A percentile compares a stretch with the other conserved stretches of the same genome.
Conservation (phyloP, 2,797 vertebrate species). For the Acanthopagrus latus region DNA sequence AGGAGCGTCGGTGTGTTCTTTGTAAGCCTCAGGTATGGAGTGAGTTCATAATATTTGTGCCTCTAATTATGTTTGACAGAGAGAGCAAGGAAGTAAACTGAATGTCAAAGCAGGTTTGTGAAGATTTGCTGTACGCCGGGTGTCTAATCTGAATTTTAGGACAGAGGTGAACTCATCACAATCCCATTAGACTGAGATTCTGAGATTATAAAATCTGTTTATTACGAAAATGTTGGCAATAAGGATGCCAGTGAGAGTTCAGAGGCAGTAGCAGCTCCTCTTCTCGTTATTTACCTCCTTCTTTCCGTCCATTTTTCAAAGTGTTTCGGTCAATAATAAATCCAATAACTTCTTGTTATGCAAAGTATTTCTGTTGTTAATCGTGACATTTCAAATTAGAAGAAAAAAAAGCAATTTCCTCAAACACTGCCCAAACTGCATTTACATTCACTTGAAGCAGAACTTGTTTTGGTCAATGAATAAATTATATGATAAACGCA, state of each 20-base stretch:
- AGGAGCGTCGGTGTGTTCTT: not conserved
- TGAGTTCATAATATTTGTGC: not conserved
- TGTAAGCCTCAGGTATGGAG: not conserved
- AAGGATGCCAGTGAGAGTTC: too few species aligned
- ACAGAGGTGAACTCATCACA: too few species aligned
- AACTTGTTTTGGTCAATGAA: slow-evolving; percentile 17
- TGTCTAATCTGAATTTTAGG: too few species aligned
- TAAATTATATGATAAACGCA: slow-evolving; percentile 27
- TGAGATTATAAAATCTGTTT: too few species aligned
- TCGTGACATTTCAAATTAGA: not conserved
- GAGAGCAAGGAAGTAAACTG: not conserved
- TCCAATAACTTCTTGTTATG: not conserved
- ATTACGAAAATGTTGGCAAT: too few species aligned
- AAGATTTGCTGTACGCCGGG: not conserved
- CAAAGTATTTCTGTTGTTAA: not conserved
- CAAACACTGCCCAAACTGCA: not conserved
- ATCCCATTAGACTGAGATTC: too few species aligned
- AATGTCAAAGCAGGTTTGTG: not conserved
- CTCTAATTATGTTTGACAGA: not conserved
- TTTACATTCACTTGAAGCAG: not conserved
- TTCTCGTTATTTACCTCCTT: not conserved
- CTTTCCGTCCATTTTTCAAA: not conserved
- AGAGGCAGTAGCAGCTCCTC: too few species aligned
- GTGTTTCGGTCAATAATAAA: not conserved
- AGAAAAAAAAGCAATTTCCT: not conserved